Percentiles rank a stretch among this genome's conserved stretches.
These are phyloP conservation scores for Sarotherodon lohbergeri DNA, from an alignment of 2,113 vertebrate genomes.

Conservation along the genomic window DNA sequence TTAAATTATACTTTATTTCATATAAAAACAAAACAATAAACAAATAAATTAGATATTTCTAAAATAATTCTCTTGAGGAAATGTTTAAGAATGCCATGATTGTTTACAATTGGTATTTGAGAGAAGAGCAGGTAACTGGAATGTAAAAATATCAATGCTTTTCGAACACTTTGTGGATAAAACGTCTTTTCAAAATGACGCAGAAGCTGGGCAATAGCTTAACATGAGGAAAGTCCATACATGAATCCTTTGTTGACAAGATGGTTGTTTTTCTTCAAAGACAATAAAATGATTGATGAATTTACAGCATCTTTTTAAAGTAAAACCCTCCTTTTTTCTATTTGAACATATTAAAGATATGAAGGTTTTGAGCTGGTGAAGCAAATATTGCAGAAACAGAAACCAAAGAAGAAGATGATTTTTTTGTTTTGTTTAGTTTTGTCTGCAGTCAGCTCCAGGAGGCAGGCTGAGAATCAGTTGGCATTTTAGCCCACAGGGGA, in stretches of 20 bases:
- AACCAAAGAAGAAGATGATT: not conserved
- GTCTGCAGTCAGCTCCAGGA: constrained; percentile 1
- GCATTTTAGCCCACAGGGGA: constrained; percentile 14
- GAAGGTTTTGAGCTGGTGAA: not conserved
- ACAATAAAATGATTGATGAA: not conserved
- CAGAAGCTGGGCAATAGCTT: not conserved
- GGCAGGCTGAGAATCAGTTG: not conserved
- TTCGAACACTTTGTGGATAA: not conserved
- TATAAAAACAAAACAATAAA: constrained; percentile 79
- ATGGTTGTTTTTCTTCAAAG: not conserved
- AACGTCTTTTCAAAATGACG: not conserved
- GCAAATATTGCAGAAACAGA: not conserved
- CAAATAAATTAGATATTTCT: constrained; percentile 83
- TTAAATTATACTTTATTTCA: constrained; percentile 82
- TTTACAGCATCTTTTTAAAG: not conserved
- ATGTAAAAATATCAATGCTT: constrained; percentile 12
- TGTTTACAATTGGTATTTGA: constrained; percentile 26
- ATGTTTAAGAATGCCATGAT: constrained; percentile 58
- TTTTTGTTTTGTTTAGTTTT: not conserved
- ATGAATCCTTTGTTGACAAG: not conserved
- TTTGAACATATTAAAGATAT: not conserved
- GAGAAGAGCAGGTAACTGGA: constrained; percentile 17
- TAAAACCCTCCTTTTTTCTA: not conserved
- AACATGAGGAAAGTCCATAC: not conserved
- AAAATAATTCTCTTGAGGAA: constrained; percentile 73